phyloP scores from a whole-genome alignment of 2,113 vertebrate species.

The Corythoichthys haematopterus region DNA sequence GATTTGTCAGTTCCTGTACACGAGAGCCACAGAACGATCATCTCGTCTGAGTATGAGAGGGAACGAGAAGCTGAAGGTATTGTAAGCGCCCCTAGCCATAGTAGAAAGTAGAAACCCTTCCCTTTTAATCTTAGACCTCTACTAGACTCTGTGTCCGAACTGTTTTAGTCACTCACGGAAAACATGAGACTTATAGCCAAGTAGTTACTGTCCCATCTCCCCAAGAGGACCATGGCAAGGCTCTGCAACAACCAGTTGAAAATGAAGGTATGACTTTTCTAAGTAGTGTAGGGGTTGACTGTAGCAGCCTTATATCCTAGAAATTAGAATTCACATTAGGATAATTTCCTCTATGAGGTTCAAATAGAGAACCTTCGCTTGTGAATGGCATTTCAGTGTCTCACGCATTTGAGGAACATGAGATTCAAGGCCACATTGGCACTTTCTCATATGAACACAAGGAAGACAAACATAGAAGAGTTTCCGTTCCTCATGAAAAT shows the following conservation, averaged over 20 bases:
- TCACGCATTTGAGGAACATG: background rate
- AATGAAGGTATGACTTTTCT: background rate
- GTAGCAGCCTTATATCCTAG: background rate
- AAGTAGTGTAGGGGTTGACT: background rate
- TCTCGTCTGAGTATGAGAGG: too few species aligned
- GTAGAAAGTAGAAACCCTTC: too few species aligned
- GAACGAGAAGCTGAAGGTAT: too few species aligned
- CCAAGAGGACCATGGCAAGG: background rate
- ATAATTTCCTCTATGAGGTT: too few species aligned
- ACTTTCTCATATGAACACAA: background rate
- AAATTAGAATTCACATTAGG: background rate
- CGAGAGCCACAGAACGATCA: too few species aligned
- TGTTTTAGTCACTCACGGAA: background rate
- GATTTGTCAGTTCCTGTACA: too few species aligned
- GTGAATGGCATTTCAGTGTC: background rate
- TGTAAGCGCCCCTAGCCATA: too few species aligned
- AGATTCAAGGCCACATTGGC: slow-evolving; percentile 1
- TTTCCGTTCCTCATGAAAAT: background rate
- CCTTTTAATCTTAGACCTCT: background rate
- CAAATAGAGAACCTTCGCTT: background rate
- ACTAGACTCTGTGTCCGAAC: background rate
- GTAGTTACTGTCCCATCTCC: background rate
- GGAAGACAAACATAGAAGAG: background rate
- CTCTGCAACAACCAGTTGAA: background rate
- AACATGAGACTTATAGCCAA: background rate